Evolutionary conservation across 2,113 vertebrate species (phyloP).

Genomic region (Abramis brama): DNA sequence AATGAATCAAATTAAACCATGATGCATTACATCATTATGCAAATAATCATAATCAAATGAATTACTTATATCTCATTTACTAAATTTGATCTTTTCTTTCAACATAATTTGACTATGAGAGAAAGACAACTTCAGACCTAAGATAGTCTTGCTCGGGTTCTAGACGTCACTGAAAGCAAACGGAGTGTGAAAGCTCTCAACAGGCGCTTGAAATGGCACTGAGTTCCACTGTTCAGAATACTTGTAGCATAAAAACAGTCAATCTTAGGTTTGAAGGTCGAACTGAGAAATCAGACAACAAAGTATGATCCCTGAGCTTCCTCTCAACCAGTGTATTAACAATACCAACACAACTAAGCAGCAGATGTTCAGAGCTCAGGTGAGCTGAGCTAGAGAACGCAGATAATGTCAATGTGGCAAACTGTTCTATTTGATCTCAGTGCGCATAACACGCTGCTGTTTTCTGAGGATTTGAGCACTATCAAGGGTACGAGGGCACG

Average conservation of each 20-base stretch:
- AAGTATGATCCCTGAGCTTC: conserved; percentile 1
- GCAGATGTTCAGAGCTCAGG: conserved; percentile 3
- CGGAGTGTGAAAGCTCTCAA: neutral
- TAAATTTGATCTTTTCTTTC: neutral
- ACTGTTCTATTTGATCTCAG: neutral
- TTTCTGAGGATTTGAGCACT: neutral
- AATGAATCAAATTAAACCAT: neutral
- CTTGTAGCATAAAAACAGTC: neutral
- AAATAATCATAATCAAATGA: neutral
- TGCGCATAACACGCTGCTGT: neutral
- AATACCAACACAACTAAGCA: neutral
- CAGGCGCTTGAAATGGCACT: neutral
- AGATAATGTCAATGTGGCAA: neutral
- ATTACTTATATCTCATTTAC: neutral
- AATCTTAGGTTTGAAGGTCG: neutral
- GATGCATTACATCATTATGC: neutral
- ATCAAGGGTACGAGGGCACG: neutral
- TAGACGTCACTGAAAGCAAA: neutral
- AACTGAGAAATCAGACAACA: neutral
- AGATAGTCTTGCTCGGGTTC: neutral
- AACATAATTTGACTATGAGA: neutral
- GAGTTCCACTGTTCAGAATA: neutral
- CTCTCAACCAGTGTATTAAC: neutral
- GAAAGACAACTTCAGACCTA: neutral
- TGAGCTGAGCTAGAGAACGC: neutral